These are phyloP conservation scores for Timandra comae DNA, from an alignment of 2,888 invertebrate genomes.

Conservation along the genomic window DNA sequence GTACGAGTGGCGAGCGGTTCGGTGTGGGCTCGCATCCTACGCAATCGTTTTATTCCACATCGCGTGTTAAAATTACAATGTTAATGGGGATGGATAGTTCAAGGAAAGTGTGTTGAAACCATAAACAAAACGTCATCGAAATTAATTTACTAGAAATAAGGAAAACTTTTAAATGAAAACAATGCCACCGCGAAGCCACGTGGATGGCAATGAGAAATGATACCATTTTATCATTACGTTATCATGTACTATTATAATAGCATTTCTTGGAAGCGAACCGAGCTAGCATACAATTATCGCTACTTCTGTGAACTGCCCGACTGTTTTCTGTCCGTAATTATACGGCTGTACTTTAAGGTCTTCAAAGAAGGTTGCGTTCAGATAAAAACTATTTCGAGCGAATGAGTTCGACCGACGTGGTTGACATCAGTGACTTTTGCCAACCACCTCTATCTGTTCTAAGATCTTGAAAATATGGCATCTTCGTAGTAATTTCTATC, in stretches of 20 bases:
- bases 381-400: slow-evolving; percentile 15
- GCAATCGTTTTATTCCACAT: slow-evolving; percentile 11
- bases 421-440: no score
- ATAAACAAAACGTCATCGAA: slow-evolving; percentile 11
- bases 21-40: slow-evolving; percentile 14
- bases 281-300: slow-evolving; percentile 53
- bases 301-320: slow-evolving; percentile 52
- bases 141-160: slow-evolving; percentile 21
- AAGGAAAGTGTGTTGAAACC: slow-evolving; percentile 5
- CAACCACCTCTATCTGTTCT: no score
- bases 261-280: slow-evolving; percentile 52
- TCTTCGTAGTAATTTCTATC: no score
- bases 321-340: slow-evolving; percentile 41
- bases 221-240: slow-evolving; percentile 55
- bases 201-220: slow-evolving; percentile 41
- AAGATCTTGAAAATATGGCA: no score
- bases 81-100: slow-evolving; percentile 1
- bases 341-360: slow-evolving; percentile 26
- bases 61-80: slow-evolving; percentile 6
- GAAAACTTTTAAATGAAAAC: slow-evolving; percentile 26
- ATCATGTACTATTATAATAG: slow-evolving; percentile 50
- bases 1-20: slow-evolving; percentile 4
- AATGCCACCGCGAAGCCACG: slow-evolving; percentile 25
- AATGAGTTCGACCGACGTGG: slow-evolving; percentile 2
- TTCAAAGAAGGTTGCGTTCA: slow-evolving; percentile 20